Conservation (phyloP, 2,113 vertebrate genomes). For the Amazona guildingii region DNA sequence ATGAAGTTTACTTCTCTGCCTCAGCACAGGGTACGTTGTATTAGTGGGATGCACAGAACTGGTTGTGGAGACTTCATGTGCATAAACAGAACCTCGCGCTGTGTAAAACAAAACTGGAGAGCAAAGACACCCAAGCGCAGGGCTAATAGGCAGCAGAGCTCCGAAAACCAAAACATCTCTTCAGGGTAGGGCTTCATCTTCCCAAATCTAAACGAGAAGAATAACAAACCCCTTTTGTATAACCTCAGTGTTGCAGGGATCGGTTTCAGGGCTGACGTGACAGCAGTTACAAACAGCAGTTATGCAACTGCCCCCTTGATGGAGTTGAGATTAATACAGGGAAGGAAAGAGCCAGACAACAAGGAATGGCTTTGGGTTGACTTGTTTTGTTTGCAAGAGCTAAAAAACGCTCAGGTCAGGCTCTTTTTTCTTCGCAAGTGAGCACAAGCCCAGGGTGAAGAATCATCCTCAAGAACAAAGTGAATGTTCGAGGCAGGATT, state of each 20-base stretch:
- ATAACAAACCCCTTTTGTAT: constrained; percentile 43
- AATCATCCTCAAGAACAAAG: background rate
- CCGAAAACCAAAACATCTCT: constrained; percentile 42
- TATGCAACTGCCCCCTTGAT: constrained; percentile 51
- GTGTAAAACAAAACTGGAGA: background rate
- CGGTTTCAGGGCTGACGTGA: constrained; percentile 31
- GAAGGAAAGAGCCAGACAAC: constrained; percentile 1
- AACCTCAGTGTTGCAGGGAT: constrained; percentile 7
- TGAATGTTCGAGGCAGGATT: background rate
- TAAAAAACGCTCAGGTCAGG: background rate
- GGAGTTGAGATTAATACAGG: constrained; percentile 54
- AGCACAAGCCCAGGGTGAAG: background rate
- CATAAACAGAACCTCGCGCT: background rate
- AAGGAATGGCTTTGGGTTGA: background rate
- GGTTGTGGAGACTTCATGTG: background rate
- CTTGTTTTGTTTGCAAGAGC: background rate
- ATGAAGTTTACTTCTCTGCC: background rate
- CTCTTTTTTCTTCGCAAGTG: background rate
- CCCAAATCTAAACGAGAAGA: background rate
- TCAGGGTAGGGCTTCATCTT: constrained; percentile 14
- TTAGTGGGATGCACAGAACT: background rate
- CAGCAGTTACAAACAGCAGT: constrained; percentile 60
- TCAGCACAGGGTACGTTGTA: background rate
- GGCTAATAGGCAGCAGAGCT: constrained; percentile 37
- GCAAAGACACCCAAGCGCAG: background rate